Evolutionary conservation across 1,140 invertebrate genomes (phyloP), one percentile per base, ranked within the genome.

Genomic region (Ganaspis sp.): DNA sequence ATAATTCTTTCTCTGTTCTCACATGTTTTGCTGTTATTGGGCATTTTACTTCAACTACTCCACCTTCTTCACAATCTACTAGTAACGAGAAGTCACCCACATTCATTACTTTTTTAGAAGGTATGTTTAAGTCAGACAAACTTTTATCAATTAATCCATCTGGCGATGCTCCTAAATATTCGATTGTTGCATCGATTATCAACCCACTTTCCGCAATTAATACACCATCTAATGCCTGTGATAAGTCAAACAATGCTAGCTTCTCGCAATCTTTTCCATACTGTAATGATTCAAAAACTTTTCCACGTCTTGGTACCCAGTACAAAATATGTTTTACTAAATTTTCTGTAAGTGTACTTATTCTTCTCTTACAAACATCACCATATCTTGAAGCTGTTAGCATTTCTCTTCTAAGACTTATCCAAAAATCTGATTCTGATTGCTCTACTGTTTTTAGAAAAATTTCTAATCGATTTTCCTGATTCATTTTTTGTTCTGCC

Each of bases 351-450:
- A 70, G 81, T 4, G 83, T 87, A 26, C 72, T 76, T 17, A 12
- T 53, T 79, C 79, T 76, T 70, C 77, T 82, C 72, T 83, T 85
- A 38, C 84, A 87, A 34, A 90, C 78, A 69, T 23, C 71, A 38
- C 87, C 86, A 84, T 89, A 91, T 77, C 89, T 82, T 0, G 87
- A 90, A 29, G 88, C 86, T 17, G 88, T 91, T 26, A 91, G 74
- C 69, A 87, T 72, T 6, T 79, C 73, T 80, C 74, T 69, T 26
- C 87, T 73, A 15, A 86, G 72, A 26, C 74, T 77, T 29, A 80
- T 73, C 88, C 89, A 90, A 26, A 83, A 74, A 19, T 79, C 73
- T n/a, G 70, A 81, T 11, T 83, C 73, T 4, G 76, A 70, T 80
- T 89, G 88, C n/a, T 81, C 42, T 45, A 80, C 64, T 19, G 85